These are phyloP conservation scores for Psephotus haematonotus DNA, from an alignment of 2,113 vertebrate species.

Conservation along the genomic window DNA sequence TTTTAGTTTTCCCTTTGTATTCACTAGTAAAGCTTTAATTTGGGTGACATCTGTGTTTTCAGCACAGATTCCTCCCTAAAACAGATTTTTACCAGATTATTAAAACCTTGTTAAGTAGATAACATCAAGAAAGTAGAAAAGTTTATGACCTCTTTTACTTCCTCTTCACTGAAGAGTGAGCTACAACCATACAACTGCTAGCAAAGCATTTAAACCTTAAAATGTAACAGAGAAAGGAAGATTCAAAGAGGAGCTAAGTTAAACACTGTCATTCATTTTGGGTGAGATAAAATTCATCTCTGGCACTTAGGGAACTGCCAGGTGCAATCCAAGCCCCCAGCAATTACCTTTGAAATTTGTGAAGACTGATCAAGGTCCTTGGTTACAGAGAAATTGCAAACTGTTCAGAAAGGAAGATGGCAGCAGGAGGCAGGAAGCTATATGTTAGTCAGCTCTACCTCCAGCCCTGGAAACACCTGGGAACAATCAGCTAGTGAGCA, in stretches of 20 bases:
- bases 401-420: accelerated
- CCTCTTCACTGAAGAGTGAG: neutral
- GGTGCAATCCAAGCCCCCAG: accelerated
- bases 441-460: neutral
- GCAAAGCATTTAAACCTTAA: neutral
- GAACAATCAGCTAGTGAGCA: neutral
- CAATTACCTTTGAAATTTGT: neutral
- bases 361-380: neutral
- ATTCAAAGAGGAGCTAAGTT: neutral
- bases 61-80: neutral
- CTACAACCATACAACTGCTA: neutral
- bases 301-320: accelerated
- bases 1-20: neutral
- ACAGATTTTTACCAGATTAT: neutral
- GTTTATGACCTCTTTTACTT: neutral
- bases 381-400: accelerated
- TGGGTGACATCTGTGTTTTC: neutral
- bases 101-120: accelerated
- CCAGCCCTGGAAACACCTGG: neutral
- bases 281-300: neutral
- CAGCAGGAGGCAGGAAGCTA: accelerated
- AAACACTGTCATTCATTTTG: accelerated
- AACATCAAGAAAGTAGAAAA: neutral
- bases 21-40: neutral
- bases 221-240: neutral